These are phyloP conservation scores for Cirrhinus molitorella DNA, from an alignment of 2,797 vertebrate species.

Conservation along the genomic window DNA sequence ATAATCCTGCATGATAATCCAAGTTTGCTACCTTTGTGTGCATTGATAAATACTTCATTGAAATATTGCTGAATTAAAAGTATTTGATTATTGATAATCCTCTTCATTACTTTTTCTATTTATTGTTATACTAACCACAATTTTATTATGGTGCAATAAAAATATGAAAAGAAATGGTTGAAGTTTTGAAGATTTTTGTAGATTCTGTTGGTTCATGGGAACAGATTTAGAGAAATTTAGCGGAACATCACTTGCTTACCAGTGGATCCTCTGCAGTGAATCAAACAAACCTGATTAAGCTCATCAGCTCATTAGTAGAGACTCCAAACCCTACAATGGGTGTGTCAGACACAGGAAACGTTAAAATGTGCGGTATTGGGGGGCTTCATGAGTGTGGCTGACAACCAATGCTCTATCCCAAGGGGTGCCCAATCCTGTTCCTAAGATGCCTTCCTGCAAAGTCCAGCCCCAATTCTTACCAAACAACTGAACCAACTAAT, in stretches of 20 bases:
- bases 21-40: background rate
- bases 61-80: conserved; percentile 20
- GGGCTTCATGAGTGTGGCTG: background rate
- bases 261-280: background rate
- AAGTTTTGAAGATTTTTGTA: too few relatives aligned
- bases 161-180: background rate
- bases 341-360: background rate
- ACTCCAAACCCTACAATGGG: background rate
- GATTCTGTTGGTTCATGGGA: background rate
- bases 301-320: background rate
- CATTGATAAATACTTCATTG: conserved; percentile 1
- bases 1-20: background rate
- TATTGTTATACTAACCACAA: background rate
- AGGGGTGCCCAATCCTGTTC: too few relatives aligned
- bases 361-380: background rate
- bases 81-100: background rate
- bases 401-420: background rate
- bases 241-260: background rate
- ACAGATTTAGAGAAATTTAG: background rate
- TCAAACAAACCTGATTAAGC: background rate
- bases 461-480: too few relatives aligned
- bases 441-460: too few relatives aligned
- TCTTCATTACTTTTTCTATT: background rate
- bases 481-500: too few relatives aligned
- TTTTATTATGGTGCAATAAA: background rate